phyloP scores from a whole-genome alignment of 2,888 invertebrate species.

The Salpingus planirostris region DNA sequence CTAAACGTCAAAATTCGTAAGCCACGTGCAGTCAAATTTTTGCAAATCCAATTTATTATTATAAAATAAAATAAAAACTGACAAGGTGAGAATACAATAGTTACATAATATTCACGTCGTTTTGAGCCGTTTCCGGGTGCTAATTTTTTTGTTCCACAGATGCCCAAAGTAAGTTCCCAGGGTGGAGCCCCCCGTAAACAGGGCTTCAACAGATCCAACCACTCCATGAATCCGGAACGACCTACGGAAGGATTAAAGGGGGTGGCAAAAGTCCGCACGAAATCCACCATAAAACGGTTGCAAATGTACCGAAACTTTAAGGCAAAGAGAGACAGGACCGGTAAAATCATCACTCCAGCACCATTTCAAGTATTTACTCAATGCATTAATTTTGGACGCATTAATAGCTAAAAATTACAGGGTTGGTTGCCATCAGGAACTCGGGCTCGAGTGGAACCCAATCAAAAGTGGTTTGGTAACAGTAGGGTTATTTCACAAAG shows the following conservation, averaged over 20 bases:
- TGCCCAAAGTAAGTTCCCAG: conserved; percentile 69
- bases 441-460: conserved; percentile 91
- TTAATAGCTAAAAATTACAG: conserved; percentile 25
- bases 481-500: conserved; percentile 92
- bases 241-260: conserved; percentile 70
- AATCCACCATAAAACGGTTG: conserved; percentile 88
- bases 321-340: conserved; percentile 78
- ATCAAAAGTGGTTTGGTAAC: conserved; percentile 98
- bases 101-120: no score
- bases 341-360: conserved; percentile 89
- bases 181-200: conserved; percentile 71
- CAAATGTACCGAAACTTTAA: conserved; percentile 99
- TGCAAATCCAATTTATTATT: no score
- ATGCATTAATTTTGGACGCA: neutral
- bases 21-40: no score
- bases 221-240: conserved; percentile 94
- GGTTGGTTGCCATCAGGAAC: conserved; percentile 80
- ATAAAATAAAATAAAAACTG: no score
- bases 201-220: conserved; percentile 76
- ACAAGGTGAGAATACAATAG: no score
- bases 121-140: no score
- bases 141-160: conserved; percentile 29
- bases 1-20: no score
- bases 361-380: conserved; percentile 66
- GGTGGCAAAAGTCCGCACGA: conserved; percentile 76